Evolutionary conservation across 2,797 vertebrate genomes (phyloP).

Genomic region (Setipinna tenuifilis): DNA sequence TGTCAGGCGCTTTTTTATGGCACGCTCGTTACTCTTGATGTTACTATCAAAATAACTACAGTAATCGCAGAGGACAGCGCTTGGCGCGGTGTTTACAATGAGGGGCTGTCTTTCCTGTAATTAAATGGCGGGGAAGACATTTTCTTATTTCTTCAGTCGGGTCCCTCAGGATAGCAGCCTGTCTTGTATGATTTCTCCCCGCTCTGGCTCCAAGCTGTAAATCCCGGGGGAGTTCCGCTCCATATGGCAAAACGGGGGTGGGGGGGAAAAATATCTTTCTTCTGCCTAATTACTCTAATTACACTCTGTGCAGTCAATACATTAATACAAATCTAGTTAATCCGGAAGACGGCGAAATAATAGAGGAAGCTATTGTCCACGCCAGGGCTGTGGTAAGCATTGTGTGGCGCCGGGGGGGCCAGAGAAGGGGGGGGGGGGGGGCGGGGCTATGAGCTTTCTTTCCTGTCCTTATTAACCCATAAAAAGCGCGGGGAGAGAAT

Average conservation of each 20-base stretch:
- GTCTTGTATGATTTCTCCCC: background rate
- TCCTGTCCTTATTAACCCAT: slow-evolving; percentile 50
- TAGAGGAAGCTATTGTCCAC: slow-evolving; percentile 9
- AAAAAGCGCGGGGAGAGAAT: slow-evolving; percentile 37
- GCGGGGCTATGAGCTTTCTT: slow-evolving; percentile 32
- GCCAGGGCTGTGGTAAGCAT: background rate
- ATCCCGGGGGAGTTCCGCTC: slow-evolving; percentile 23
- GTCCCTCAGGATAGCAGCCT: slow-evolving; percentile 18
- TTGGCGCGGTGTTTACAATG: background rate
- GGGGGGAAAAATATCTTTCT: slow-evolving; percentile 34
- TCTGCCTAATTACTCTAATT: slow-evolving; percentile 40
- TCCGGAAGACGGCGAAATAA: background rate
- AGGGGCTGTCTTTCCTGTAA: slow-evolving; percentile 10
- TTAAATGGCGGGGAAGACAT: slow-evolving; percentile 1
- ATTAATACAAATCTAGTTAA: slow-evolving; percentile 40
- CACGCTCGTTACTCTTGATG: background rate
- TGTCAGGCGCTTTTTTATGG: background rate
- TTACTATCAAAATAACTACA: background rate
- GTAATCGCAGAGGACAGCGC: slow-evolving; percentile 9
- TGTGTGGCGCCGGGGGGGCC: background rate
- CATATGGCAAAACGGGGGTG: slow-evolving; percentile 27
- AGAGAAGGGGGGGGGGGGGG: background rate
- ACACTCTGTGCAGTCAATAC: slow-evolving; percentile 31
- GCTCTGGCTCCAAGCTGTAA: background rate
- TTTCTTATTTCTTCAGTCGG: background rate